These are phyloP conservation scores for Hyppa rectilinea DNA, from an alignment of 2,888 invertebrate genomes.

Conservation along the genomic window DNA sequence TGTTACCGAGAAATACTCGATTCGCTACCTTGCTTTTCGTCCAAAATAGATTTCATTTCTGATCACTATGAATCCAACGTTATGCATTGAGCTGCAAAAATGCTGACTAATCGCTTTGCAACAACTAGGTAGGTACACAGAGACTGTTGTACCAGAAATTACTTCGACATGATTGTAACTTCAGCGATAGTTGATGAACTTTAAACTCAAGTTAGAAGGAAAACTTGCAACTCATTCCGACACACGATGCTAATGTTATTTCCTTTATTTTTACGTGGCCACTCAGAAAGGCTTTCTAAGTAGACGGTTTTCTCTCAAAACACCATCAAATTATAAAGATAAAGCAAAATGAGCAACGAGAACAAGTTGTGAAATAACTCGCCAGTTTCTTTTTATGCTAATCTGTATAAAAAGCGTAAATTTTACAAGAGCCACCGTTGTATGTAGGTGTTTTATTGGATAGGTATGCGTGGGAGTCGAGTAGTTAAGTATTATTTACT, in stretches of 20 bases:
- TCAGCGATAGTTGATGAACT: conserved; percentile 15
- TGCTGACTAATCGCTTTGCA: conserved; percentile 31
- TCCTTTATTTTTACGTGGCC: conserved; percentile 21
- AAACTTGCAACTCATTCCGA: conserved; percentile 41
- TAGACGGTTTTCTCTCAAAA: conserved; percentile 46
- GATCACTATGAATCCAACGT: background rate
- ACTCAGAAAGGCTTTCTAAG: conserved; percentile 34
- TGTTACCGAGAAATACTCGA: background rate
- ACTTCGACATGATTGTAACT: conserved; percentile 7
- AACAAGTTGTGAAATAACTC: conserved; percentile 38
- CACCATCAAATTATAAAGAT: conserved; percentile 51
- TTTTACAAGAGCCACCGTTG: conserved; percentile 26
- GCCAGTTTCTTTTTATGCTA: conserved; percentile 52
- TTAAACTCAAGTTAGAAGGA: conserved; percentile 35
- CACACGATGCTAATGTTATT: conserved; percentile 11
- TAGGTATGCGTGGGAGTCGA: conserved; percentile 42
- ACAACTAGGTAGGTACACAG: background rate
- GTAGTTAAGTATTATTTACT: conserved; percentile 22
- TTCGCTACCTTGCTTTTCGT: background rate
- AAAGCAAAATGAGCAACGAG: conserved; percentile 45
- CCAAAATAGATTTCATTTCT: background rate
- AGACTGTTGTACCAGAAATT: conserved; percentile 7
- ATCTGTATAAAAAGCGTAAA: conserved; percentile 46
- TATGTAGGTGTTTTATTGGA: conserved; percentile 14
- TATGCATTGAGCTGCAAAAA: conserved; percentile 19